A percentile compares a stretch with the other conserved stretches of the same genome.
Evolutionary conservation across 1,140 invertebrate species (phyloP).

Genomic region (Aradophagus sp.): DNA sequence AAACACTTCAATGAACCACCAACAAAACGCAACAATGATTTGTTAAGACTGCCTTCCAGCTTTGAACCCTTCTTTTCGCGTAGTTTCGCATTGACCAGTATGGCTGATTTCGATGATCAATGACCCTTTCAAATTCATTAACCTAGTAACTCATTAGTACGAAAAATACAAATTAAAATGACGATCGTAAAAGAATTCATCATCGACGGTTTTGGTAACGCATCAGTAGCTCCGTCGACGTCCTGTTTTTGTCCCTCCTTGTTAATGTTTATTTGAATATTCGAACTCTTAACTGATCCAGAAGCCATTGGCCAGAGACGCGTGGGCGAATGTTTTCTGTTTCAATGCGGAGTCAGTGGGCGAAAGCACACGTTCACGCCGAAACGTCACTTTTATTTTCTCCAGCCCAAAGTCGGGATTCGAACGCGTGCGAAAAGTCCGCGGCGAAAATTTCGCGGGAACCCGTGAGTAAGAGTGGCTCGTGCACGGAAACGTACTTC

Average conservation of each 20-base stretch:
- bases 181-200: constrained; percentile 9
- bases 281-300: constrained; percentile 22
- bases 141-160: too few species aligned
- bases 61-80: too few species aligned
- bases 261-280: constrained; percentile 10
- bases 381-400: constrained; percentile 2
- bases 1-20: too few species aligned
- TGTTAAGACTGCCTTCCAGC: too few species aligned
- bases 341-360: constrained; percentile 11
- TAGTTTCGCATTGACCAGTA: too few species aligned
- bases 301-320: constrained; percentile 18
- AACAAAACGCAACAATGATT: too few species aligned
- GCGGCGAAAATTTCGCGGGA: neutral
- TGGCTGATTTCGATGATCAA: too few species aligned
- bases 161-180: too few species aligned
- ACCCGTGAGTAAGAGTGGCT: too few species aligned
- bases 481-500: too few species aligned
- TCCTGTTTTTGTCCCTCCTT: constrained; percentile 4
- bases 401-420: neutral
- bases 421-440: too few species aligned
- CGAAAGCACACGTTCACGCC: constrained; percentile 1
- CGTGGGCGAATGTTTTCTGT: constrained; percentile 30
- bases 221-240: constrained; percentile 6
- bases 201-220: constrained; percentile 23
- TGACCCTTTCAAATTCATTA: too few species aligned